Evolutionary conservation across 2,113 vertebrate genomes (phyloP).

Genomic region (Cebidichthys violaceus): DNA sequence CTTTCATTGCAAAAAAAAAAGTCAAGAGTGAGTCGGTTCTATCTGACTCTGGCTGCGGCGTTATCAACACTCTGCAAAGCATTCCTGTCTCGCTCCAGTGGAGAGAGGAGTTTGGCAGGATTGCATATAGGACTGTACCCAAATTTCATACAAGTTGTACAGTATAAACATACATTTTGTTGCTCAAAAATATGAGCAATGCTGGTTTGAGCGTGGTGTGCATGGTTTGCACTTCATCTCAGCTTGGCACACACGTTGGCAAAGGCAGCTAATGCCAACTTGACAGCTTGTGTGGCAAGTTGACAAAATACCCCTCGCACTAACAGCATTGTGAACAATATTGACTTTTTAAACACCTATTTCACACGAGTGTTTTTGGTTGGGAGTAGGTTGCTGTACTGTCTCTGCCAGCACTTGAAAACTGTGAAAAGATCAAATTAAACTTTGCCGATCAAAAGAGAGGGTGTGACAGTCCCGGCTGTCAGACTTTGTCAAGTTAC

Average conservation of each 20-base stretch:
- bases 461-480: neutral
- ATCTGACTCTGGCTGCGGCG: neutral
- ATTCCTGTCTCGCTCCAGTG: neutral
- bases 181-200: neutral
- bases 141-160: neutral
- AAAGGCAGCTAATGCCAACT: neutral
- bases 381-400: neutral
- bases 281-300: neutral
- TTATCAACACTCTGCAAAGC: neutral
- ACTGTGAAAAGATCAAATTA: constrained; percentile 1
- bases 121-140: neutral
- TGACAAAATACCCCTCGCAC: constrained; percentile 9
- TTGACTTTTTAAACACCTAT: constrained; percentile 9
- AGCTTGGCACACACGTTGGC: neutral
- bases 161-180: neutral
- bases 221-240: neutral
- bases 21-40: constrained; percentile 8
- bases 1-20: constrained; percentile 26
- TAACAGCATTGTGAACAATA: constrained; percentile 23
- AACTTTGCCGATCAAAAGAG: neutral
- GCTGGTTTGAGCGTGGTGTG: neutral
- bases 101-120: neutral
- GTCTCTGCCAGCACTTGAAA: neutral
- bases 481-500: neutral
- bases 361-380: neutral